Percentiles rank a stretch among this genome's conserved stretches.
Conservation (phyloP, 2,113 vertebrate genomes). For the Thamnaconus septentrionalis region DNA sequence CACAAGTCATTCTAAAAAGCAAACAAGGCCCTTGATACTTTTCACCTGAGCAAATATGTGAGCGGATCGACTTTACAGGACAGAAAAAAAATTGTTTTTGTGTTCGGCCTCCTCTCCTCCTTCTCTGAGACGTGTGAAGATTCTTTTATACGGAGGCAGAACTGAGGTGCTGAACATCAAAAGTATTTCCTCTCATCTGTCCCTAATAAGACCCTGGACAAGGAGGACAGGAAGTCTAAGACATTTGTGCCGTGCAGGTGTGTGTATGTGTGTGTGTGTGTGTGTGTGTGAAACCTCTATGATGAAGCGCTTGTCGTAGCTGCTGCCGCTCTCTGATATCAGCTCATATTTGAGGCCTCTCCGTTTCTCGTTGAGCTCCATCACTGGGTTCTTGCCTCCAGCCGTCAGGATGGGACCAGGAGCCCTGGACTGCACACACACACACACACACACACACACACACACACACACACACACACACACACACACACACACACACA, state of each 20-base stretch:
- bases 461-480: no score
- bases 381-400: slow-evolving; percentile 92
- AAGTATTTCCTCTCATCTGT: slow-evolving; percentile 4
- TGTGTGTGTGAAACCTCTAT: slow-evolving; percentile 80
- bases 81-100: slow-evolving; percentile 3
- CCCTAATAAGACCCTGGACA: slow-evolving; percentile 17
- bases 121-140: slow-evolving; percentile 7
- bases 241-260: slow-evolving; percentile 1
- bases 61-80: background rate
- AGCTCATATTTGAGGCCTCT: slow-evolving; percentile 92
- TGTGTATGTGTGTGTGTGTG: slow-evolving; percentile 1
- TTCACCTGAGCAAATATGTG: background rate
- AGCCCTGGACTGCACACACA: slow-evolving; percentile 81
- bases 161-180: slow-evolving; percentile 17
- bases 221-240: slow-evolving; percentile 21
- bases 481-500: no score
- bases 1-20: no score
- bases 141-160: slow-evolving; percentile 24
- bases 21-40: background rate
- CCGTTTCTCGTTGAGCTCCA: slow-evolving; percentile 95
- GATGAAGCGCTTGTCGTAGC: slow-evolving; percentile 91
- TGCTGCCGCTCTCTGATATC: slow-evolving; percentile 89
- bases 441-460: background rate
- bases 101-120: background rate
- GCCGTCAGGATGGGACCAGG: slow-evolving; percentile 93